phyloP scores from a whole-genome alignment of 2,113 vertebrate genomes.

The Chaetodon trifascialis region DNA sequence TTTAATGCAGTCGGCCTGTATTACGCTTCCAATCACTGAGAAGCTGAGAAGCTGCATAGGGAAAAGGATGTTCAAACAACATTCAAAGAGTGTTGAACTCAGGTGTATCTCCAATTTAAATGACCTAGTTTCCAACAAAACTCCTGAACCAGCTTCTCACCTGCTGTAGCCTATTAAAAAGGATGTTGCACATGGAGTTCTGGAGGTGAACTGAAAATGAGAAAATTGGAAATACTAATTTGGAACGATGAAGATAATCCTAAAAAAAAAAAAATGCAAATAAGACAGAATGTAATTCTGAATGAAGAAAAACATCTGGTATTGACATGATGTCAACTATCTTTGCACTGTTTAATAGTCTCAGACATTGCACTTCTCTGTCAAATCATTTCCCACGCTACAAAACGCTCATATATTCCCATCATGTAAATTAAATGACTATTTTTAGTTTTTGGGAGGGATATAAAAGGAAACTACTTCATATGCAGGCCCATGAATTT shows the following conservation, averaged over 20 bases:
- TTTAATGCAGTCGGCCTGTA: constrained; percentile 80
- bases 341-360: constrained; percentile 19
- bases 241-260: constrained; percentile 24
- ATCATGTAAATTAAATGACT: constrained; percentile 68
- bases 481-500: constrained; percentile 66
- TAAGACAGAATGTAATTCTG: background rate
- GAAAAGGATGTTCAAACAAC: constrained; percentile 68
- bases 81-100: constrained; percentile 69
- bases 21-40: constrained; percentile 75
- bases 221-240: constrained; percentile 17
- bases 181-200: background rate
- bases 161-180: constrained; percentile 5
- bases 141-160: constrained; percentile 42
- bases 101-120: constrained; percentile 60
- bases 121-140: constrained; percentile 71
- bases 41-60: constrained; percentile 51
- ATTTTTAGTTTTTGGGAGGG: constrained; percentile 63
- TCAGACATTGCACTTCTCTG: constrained; percentile 12
- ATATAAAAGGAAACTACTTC: constrained; percentile 55
- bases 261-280: constrained; percentile 24
- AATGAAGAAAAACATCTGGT: constrained; percentile 24
- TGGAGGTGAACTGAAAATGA: constrained; percentile 1
- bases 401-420: constrained; percentile 44
- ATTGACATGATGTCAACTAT: constrained; percentile 10
- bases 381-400: constrained; percentile 58